These are phyloP conservation scores for Eulacestoma nigropectus DNA, from an alignment of 2,113 vertebrate genomes.

Conservation along the genomic window DNA sequence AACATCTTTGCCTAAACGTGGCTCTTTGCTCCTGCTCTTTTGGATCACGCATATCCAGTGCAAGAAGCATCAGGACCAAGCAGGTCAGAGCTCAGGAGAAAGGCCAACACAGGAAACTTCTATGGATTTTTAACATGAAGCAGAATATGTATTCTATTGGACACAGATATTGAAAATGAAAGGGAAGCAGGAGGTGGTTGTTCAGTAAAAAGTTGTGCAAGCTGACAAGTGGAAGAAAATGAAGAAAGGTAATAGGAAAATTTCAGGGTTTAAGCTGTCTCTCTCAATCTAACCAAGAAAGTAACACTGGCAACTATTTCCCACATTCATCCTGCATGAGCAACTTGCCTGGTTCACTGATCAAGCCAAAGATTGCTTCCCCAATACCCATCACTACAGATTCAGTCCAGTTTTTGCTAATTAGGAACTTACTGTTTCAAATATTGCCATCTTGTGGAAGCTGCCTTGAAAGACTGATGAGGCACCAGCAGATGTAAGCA, in stretches of 20 bases:
- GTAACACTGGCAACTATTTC: neutral
- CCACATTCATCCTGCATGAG: neutral
- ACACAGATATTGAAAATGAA: neutral
- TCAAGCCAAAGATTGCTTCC: neutral
- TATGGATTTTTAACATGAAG: neutral
- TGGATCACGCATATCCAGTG: neutral
- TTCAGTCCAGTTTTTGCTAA: neutral
- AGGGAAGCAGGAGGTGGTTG: neutral
- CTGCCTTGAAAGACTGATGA: neutral
- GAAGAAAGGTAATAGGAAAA: neutral
- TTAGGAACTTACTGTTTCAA: neutral
- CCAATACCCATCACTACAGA: neutral
- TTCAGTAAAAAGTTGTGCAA: neutral
- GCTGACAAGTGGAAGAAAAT: neutral
- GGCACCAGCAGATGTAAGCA: neutral
- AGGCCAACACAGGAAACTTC: neutral
- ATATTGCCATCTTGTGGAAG: constrained; percentile 41
- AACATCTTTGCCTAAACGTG: neutral
- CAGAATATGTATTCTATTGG: neutral
- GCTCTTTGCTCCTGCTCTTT: neutral
- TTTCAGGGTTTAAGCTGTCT: neutral
- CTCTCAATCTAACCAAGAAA: neutral
- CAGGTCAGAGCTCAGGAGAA: neutral
- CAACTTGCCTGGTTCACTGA: neutral
- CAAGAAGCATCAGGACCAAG: neutral